Evolutionary conservation across 2,113 vertebrate genomes (phyloP).

Genomic region (Rhabdomys dilectus): DNA sequence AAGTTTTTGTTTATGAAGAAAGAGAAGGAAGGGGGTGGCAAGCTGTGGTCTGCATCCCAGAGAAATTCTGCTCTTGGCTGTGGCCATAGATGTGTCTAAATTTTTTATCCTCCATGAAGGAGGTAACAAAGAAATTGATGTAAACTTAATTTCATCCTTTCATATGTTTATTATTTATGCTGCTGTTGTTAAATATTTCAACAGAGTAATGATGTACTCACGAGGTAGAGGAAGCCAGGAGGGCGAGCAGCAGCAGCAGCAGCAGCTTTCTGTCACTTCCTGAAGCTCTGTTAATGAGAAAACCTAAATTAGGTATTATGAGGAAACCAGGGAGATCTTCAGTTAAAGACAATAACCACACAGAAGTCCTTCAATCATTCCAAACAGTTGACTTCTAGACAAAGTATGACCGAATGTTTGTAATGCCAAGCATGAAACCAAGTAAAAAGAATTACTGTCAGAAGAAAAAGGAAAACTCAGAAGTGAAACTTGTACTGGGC

Average conservation of each 20-base stretch:
- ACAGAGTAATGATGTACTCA: neutral
- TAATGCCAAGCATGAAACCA: neutral
- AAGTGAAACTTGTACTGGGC: neutral
- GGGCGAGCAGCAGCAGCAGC: neutral
- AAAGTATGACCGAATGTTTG: constrained; percentile 51
- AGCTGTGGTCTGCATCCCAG: neutral
- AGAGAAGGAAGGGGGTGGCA: neutral
- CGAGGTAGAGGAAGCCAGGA: neutral
- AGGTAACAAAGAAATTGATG: constrained; percentile 32
- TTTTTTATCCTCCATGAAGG: neutral
- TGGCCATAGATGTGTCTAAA: constrained; percentile 12
- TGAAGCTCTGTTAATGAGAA: constrained; percentile 5
- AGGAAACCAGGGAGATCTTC: neutral
- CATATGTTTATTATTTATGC: neutral
- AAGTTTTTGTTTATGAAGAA: constrained; percentile 54
- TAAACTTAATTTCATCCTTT: neutral
- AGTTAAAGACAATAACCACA: constrained; percentile 5
- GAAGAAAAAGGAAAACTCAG: constrained; percentile 40
- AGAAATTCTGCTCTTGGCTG: constrained; percentile 13
- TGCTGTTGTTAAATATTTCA: neutral
- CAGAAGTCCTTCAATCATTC: neutral
- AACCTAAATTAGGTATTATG: neutral
- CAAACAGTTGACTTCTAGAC: constrained; percentile 8
- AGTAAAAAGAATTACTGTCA: constrained; percentile 2
- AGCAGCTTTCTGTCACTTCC: constrained; percentile 16